A percentile compares a stretch with the other conserved stretches of the same genome.
Evolutionary conservation across 2,797 vertebrate species (phyloP).

Genomic region (Sphenodon punctatus): DNA sequence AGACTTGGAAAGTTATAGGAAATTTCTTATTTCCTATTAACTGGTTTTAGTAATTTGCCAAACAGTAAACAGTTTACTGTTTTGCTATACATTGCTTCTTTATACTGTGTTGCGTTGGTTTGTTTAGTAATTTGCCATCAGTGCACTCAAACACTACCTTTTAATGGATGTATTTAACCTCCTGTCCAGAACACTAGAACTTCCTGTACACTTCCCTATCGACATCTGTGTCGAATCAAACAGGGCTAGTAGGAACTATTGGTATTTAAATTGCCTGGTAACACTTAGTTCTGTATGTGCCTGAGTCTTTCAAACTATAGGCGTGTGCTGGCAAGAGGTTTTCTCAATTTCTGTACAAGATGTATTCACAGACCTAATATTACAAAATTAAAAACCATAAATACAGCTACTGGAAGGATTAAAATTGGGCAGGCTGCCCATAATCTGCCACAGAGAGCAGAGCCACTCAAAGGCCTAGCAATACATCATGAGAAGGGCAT

Average conservation of each 20-base stretch:
- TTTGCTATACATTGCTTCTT: too few species aligned
- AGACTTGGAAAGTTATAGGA: background rate
- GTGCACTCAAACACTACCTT: background rate
- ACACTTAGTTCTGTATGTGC: background rate
- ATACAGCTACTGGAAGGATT: background rate
- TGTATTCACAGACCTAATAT: background rate
- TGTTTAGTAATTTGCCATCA: too few species aligned
- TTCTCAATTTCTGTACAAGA: background rate
- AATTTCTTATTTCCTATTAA: background rate
- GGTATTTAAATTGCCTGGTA: background rate
- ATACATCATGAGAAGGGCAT: background rate
- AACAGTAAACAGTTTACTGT: too few species aligned
- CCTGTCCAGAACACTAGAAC: background rate
- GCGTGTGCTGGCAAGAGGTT: rapidly evolving
- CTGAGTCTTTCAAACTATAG: background rate
- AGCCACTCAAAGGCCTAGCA: background rate
- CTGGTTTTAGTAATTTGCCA: background rate
- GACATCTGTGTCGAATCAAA: background rate
- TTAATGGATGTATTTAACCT: background rate
- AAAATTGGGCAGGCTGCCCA: background rate
- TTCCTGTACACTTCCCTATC: background rate
- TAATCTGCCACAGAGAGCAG: background rate
- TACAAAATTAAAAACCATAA: background rate
- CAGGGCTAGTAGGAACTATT: background rate
- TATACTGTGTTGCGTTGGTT: too few species aligned